Evolutionary conservation across 2,797 vertebrate genomes (phyloP), one percentile per base, ranked within the genome.

Genomic region (Aeoliscus strigatus): DNA sequence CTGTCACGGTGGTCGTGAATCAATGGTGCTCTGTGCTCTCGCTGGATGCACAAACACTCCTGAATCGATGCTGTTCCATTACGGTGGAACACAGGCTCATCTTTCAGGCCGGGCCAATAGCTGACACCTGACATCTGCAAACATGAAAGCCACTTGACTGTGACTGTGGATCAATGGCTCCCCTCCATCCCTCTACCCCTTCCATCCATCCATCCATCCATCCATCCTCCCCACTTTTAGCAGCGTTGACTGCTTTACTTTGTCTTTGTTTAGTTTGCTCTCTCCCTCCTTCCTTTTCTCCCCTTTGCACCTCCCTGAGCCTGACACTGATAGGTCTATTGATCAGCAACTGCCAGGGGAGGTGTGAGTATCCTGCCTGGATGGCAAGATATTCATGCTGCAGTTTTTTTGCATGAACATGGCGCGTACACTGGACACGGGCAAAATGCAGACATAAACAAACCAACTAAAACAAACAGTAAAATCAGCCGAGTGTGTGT

Each of bases 91-190:
- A 82, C 60, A 62, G 49, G 60, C 78, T 86, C 83, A 77, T 87
- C 79, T 83, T 83, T 85, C 83, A 82, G 68, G 69, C 68, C 15
- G 3, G 38, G 60, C 75, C 79, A 84, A 70, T 71, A 51, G 70
- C 75, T 60, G 79, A 81, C 79, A 80, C 77, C 71, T 83, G 82
- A 83, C 86, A 84, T 81, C 81, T 82, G 82, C 81, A 80, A 79
- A 87, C 80, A 83, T 73, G 77, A 76, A 78, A 72, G 68, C 62
- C 78, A 84, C 81, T 84, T 81, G 80, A 83, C 65, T 72, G 70
- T 60, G 71, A 66, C 66, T 62, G 46, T 32, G 57, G 62, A 81
- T 85, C 81, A 75, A 79, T 83, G 66, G 34, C 47, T 34, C 25
- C 36, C 37, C 55, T 57, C 54, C 54, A 9, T 41, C 49, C 35